phyloP scores from a whole-genome alignment of 2,113 vertebrate species.

The Serinus canaria region DNA sequence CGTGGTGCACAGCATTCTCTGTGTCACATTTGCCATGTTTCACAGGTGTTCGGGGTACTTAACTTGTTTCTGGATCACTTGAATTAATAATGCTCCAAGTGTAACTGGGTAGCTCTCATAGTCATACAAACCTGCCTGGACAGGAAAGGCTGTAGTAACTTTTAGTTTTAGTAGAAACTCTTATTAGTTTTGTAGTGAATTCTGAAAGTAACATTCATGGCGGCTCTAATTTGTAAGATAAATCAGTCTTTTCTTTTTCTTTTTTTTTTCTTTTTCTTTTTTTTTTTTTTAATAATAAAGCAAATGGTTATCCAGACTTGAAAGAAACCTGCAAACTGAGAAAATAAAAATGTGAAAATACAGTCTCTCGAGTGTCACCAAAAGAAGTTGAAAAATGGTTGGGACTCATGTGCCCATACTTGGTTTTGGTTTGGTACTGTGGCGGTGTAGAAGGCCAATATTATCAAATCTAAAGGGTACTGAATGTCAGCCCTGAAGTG shows the following conservation, averaged over 20 bases:
- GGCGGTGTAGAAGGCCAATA: neutral
- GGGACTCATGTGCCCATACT: neutral
- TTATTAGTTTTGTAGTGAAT: neutral
- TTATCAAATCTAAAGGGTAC: neutral
- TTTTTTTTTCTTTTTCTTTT: neutral
- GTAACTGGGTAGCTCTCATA: neutral
- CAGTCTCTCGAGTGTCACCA: neutral
- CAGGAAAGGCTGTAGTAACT: neutral
- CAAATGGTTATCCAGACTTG: neutral
- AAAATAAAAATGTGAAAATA: neutral
- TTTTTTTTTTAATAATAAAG: neutral
- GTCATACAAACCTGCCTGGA: neutral
- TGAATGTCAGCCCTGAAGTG: neutral
- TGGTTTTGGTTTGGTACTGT: neutral
- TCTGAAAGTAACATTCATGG: neutral
- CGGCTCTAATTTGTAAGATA: neutral
- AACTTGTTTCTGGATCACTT: neutral
- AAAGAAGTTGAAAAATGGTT: neutral
- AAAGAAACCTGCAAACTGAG: neutral
- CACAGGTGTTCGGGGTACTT: neutral
- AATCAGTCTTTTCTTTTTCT: neutral
- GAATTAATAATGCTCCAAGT: neutral
- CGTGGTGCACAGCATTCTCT: neutral
- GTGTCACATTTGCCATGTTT: neutral
- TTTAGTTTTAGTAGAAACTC: neutral